Base-by-base conservation (phyloP, 2,888 invertebrate species). In the Aspidiotus destructor region DNA sequence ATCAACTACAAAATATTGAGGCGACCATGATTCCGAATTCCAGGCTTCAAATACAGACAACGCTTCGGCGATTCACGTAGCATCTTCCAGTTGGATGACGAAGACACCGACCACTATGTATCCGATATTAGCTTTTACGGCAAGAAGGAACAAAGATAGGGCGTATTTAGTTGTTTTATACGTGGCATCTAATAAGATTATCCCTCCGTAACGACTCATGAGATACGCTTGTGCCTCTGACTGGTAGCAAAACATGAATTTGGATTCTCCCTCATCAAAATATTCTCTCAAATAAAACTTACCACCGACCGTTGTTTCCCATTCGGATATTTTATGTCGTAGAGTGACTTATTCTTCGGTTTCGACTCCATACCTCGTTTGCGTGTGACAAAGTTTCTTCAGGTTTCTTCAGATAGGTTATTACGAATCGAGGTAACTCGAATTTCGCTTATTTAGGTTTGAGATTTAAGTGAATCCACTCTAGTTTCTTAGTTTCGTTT, bases 141-240 rank as follows among this genome's bases (percentile, higher is more conserved):
- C 13, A 44, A 44, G 48, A 44, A 44, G 48, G 48, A 44, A 44
- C 8, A 13, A 13, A 44, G 48, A 13, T 44, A 44, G 48, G 13
- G 48, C 48, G 13, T 44, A 44, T 44, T 44, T 44, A 10, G 48
- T 44, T 13, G 48, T 44, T 44, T 44, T 44, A 13, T 44, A 44
- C 13, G 48, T 44, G 48, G 48, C 48, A 44, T 44, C 48, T 44
- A 44, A 44, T 44, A 44, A 44, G 48, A 44, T 44, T 44, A 44
- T 44, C 48, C 48, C 48, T 44, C 48, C 48, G 48, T 44, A 44
- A 44, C 48, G 48, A 44, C 48, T 44, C 48, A 44, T 44, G 48
- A 44, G 48, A 44, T 44, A 44, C 13, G 48, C 48, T 44, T 44
- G 48, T 44, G 48, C 48, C 48, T 44, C 48, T 44, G 48, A 44